Base-by-base conservation (phyloP, 1,140 invertebrate genomes). In the Anastrepha obliqua region DNA sequence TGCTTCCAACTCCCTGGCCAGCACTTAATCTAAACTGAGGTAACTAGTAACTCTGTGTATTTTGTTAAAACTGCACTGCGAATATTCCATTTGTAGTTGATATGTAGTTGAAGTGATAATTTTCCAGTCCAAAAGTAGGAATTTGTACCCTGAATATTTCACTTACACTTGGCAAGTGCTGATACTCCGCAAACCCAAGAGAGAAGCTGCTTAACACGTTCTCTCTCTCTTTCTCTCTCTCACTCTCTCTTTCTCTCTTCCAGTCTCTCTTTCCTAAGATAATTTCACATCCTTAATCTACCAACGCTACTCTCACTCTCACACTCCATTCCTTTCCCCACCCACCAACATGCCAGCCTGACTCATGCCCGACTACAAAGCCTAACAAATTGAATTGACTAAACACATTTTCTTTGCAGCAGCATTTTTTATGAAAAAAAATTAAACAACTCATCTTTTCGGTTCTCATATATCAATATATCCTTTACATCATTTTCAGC, bases 391-490 rank as follows among this genome's bases (percentile, higher is more conserved):
- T 81, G 8, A 55, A 81, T 55, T 81, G 7, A 81, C 74, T 81
- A 55, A 81, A 81, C 17, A 47, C 70, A 9, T 8, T 81, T 55
- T 81, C 74, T 55, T 81, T 81, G 20, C 74, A 81, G 74, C 74
- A 29, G 17, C 15, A n/a, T 47, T 74, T 47, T 74, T 74, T 42
- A 74, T 17, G 15, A 74, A 47, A 8, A 3, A 74, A 74, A 51
- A 74, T 55, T 55, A 44, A 81, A 70, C 11, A 70, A 81, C 42
- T 81, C 74, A 81, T 55, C 74, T 55, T 81, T 81, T 81, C 74
- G 74, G 74, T 81, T 81, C 74, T 81, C 74, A 81, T 42, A 8
- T 58, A 7, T 62, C 60, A 74, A 74, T 13, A 62, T 17, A 15
- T 62, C 13, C 4, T 62, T 62, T 55, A 81, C 44, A 9, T n/a